A percentile compares a stretch with the other conserved stretches of the same genome.
These are phyloP conservation scores for Drosophila hamatofila DNA, from an alignment of 2,888 invertebrate genomes.

Conservation along the genomic window DNA sequence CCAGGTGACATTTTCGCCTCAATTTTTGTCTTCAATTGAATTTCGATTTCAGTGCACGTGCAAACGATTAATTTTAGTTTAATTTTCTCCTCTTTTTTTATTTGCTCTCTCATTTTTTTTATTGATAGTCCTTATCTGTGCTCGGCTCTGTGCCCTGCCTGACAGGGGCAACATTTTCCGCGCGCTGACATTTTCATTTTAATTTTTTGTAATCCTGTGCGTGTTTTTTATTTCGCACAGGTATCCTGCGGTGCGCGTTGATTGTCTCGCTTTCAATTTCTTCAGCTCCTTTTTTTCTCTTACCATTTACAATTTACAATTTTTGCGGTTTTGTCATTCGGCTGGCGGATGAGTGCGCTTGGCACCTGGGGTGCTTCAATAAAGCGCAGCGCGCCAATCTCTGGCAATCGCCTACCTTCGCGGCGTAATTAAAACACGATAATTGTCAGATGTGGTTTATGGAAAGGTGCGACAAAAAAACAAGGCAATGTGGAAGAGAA, in stretches of 20 bases:
- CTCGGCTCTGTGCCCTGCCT: neutral
- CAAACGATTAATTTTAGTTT: constrained; percentile 65
- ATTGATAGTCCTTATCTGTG: constrained; percentile 23
- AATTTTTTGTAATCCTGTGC: constrained; percentile 45
- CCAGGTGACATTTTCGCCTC: constrained; percentile 33
- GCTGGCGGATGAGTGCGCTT: constrained; percentile 53
- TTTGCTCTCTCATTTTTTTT: neutral
- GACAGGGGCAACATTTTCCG: constrained; percentile 9
- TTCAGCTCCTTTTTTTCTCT: constrained; percentile 24
- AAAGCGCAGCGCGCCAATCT: constrained; percentile 4
- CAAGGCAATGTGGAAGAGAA: neutral
- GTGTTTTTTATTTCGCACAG: constrained; percentile 51
- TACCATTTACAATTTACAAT: constrained; percentile 18
- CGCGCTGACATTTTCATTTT: constrained; percentile 26
- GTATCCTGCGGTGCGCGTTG: constrained; percentile 71
- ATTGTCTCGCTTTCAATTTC: constrained; percentile 63
- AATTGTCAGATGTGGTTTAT: constrained; percentile 61
- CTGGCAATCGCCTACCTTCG: neutral
- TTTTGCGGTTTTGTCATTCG: constrained; percentile 67
- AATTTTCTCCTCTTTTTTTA: constrained; percentile 15
- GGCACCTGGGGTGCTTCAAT: constrained; percentile 64
- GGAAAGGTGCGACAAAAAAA: neutral
- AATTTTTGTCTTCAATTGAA: constrained; percentile 9
- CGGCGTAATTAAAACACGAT: constrained; percentile 61
- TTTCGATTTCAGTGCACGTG: constrained; percentile 64